Conservation (phyloP, 2,888 invertebrate species). For the Allygus modestus region DNA sequence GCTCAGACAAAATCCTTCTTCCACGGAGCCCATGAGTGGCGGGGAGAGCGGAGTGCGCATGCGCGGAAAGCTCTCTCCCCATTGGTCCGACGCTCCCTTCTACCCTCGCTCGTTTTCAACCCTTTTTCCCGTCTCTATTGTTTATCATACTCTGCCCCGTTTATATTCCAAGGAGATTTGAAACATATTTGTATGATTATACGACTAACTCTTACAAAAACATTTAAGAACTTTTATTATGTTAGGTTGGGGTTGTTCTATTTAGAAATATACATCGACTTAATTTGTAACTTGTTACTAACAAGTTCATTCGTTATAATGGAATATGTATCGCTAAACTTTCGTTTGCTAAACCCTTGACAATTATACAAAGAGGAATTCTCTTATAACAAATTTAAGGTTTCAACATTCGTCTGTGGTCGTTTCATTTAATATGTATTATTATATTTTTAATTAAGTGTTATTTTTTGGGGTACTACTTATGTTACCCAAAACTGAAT, state of each 20-base stretch:
- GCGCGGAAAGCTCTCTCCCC: not conserved
- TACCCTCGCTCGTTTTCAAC: conserved; percentile 34
- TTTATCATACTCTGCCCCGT: conserved; percentile 55
- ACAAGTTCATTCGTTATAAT: conserved; percentile 31
- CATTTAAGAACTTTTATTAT: conserved; percentile 52
- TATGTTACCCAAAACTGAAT: no score
- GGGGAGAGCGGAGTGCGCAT: conserved; percentile 30
- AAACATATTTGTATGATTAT: conserved; percentile 59
- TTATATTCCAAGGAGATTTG: conserved; percentile 58
- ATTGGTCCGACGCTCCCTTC: conserved; percentile 31
- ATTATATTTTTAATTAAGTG: no score
- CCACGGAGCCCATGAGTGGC: not conserved
- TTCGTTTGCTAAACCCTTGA: not conserved
- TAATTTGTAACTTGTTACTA: conserved; percentile 30
- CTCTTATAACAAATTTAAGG: not conserved
- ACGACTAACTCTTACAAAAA: conserved; percentile 55
- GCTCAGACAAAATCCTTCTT: conserved; percentile 35
- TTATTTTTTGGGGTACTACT: no score
- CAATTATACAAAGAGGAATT: not conserved
- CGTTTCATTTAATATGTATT: no score
- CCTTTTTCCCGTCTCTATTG: conserved; percentile 52
- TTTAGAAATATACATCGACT: conserved; percentile 45
- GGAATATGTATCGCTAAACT: conserved; percentile 11
- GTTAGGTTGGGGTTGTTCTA: conserved; percentile 33
- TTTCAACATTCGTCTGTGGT: no score